These are phyloP conservation scores for Urosaurus nigricauda DNA, from an alignment of 2,797 vertebrate species.

Conservation along the genomic window DNA sequence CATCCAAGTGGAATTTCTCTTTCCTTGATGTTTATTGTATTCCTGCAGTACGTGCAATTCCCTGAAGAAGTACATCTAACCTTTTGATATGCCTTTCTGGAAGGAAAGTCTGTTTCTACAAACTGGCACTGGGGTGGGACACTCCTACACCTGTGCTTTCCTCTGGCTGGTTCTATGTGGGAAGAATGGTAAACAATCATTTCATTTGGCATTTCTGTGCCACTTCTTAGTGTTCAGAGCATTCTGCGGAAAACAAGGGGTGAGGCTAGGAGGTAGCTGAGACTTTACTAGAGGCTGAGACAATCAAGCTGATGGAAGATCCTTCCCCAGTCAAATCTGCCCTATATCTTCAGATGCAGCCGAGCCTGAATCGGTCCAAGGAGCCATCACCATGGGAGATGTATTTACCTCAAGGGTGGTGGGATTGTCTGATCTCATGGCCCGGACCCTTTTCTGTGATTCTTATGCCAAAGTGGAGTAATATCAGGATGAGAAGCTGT, in stretches of 20 bases:
- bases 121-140: not conserved
- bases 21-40: conserved; percentile 38
- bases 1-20: conserved; percentile 44
- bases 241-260: not conserved
- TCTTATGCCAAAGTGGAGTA: too few relatives aligned
- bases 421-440: not conserved
- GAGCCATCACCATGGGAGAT: not conserved
- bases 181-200: not conserved
- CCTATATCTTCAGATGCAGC: not conserved
- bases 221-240: not conserved
- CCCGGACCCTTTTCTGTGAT: too few relatives aligned
- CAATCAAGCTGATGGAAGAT: not conserved
- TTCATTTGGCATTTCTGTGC: not conserved
- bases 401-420: not conserved
- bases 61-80: conserved; percentile 55
- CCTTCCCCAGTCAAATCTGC: not conserved
- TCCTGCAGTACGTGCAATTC: conserved; percentile 20
- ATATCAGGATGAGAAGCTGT: too few relatives aligned
- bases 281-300: not conserved
- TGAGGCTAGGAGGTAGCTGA: not conserved
- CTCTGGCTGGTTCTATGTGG: not conserved
- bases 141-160: not conserved
- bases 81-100: conserved; percentile 44
- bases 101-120: conserved; percentile 35
- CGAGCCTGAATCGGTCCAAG: not conserved